Evolutionary conservation across 2,113 vertebrate species (phyloP).

Genomic region (Rhabdomys dilectus): DNA sequence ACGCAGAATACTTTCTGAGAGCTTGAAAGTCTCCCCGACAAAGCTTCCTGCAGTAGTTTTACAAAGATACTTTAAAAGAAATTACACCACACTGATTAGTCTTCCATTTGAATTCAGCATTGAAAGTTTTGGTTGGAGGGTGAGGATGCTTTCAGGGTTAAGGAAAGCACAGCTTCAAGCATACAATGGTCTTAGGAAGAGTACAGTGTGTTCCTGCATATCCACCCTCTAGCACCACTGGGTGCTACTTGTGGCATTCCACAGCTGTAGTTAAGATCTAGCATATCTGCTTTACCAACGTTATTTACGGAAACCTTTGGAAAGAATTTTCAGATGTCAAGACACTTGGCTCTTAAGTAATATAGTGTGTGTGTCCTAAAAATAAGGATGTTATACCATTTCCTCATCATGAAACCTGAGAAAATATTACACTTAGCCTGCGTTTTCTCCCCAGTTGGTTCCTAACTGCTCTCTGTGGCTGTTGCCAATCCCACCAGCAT

Average conservation of each 20-base stretch:
- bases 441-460: not conserved
- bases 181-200: not conserved
- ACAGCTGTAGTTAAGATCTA: not conserved
- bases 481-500: not conserved
- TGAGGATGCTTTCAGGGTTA: not conserved
- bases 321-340: not conserved
- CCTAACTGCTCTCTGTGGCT: not conserved
- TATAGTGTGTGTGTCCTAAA: not conserved
- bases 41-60: not conserved
- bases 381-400: not conserved
- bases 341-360: not conserved
- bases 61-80: not conserved
- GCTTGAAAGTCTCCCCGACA: not conserved
- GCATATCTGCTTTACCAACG: not conserved
- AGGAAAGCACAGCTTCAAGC: not conserved
- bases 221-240: not conserved
- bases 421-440: not conserved
- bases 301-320: not conserved
- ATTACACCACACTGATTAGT: not conserved
- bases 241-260: not conserved
- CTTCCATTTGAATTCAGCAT: not conserved
- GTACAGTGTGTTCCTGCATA: not conserved
- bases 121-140: not conserved
- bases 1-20: not conserved
- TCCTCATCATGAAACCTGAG: not conserved